Percentiles rank a stretch among this genome's conserved stretches.
Conservation (phyloP, 2,888 invertebrate genomes). For the Euplagia quadripunctaria region DNA sequence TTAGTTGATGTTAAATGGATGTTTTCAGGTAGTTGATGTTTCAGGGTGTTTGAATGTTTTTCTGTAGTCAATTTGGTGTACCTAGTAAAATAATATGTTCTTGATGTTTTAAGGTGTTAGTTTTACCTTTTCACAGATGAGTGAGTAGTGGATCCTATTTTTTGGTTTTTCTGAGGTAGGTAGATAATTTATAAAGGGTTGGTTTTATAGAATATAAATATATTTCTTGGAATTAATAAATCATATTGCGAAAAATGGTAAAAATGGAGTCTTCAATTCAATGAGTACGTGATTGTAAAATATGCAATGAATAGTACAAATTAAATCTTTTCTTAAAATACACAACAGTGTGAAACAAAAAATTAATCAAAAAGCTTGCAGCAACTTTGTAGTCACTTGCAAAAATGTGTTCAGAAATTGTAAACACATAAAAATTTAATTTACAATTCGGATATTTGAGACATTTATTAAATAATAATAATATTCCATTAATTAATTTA, state of each 20-base stretch:
- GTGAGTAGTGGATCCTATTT: not conserved
- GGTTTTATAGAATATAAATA: no score
- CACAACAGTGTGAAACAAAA: no score
- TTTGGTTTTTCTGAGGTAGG: not conserved
- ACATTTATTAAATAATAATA: not conserved
- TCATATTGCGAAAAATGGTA: not conserved
- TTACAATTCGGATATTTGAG: not conserved
- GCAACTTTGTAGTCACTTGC: no score
- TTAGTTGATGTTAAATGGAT: conserved; percentile 7
- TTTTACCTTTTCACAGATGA: not conserved
- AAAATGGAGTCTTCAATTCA: no score
- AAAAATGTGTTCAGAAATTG: not conserved
- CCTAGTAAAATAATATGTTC: not conserved
- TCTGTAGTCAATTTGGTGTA: not conserved
- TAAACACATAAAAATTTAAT: not conserved
- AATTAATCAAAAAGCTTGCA: no score
- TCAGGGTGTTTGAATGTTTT: conserved; percentile 13
- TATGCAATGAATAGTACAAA: not conserved
- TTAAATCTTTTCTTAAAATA: no score
- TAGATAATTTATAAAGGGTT: not conserved
- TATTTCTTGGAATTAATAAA: no score
- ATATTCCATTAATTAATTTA: not conserved
- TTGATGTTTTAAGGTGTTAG: conserved; percentile 1
- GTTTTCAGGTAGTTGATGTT: conserved; percentile 16
- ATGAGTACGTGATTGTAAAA: no score